These are phyloP conservation scores for Poecile atricapillus DNA, from an alignment of 2,113 vertebrate genomes.

Conservation along the genomic window DNA sequence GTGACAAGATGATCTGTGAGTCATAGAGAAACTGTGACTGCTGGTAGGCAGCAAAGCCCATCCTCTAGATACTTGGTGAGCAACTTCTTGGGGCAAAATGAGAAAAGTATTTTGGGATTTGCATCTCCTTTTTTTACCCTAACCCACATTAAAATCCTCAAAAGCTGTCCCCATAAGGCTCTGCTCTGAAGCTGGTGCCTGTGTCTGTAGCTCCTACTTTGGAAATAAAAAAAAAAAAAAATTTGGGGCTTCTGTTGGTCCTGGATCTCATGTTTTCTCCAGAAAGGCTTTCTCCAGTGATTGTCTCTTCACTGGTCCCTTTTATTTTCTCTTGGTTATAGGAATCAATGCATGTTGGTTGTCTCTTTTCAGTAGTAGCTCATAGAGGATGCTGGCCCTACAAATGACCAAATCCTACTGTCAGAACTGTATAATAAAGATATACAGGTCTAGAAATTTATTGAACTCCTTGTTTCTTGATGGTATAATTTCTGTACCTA, in stretches of 20 bases:
- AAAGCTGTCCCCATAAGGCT: not conserved
- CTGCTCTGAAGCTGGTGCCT: not conserved
- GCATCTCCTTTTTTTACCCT: not conserved
- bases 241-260: not conserved
- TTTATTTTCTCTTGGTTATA: not conserved
- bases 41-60: not conserved
- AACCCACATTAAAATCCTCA: not conserved
- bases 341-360: not conserved
- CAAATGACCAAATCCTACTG: not conserved
- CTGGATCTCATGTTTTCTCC: not conserved
- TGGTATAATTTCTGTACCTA: not conserved
- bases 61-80: not conserved
- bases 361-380: not conserved
- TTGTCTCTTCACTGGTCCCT: not conserved
- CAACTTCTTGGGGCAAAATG: not conserved
- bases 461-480: not conserved
- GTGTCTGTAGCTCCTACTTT: not conserved
- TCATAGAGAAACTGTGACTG: not conserved
- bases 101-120: not conserved
- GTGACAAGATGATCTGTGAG: not conserved
- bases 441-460: not conserved
- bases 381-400: not conserved
- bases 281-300: not conserved
- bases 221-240: too few relatives aligned
- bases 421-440: not conserved